Conservation (phyloP, 2,888 invertebrate genomes). For the Tipula confusa region DNA sequence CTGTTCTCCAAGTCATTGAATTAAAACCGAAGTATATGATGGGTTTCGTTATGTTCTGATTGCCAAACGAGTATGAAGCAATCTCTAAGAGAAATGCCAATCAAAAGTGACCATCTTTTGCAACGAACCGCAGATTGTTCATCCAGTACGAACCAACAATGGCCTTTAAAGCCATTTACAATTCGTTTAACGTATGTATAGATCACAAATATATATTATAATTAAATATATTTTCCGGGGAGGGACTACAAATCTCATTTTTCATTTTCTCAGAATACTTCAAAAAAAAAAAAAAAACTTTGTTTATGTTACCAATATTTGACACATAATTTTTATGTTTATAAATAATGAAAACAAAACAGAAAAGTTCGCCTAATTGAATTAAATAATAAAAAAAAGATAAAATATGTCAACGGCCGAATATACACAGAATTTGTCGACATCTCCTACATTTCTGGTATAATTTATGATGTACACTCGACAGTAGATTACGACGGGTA, state of each 20-base stretch:
- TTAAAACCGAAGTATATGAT: no score
- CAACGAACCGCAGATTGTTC: no score
- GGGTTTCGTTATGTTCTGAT: no score
- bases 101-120: no score
- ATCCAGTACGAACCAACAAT: no score
- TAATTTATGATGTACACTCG: not conserved
- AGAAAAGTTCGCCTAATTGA: not conserved
- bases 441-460: not conserved
- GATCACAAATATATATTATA: not conserved
- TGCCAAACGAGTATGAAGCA: no score
- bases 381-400: not conserved
- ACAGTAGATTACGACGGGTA: not conserved
- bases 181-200: not conserved
- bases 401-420: not conserved
- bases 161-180: no score
- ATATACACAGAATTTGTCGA: not conserved
- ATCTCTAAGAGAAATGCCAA: no score
- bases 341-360: not conserved
- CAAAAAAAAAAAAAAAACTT: not conserved
- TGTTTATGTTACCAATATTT: slow-evolving; percentile 3
- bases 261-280: not conserved
- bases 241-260: not conserved
- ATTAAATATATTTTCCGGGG: slow-evolving; percentile 17
- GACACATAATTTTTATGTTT: slow-evolving; percentile 12
- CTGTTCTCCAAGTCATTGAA: no score